Base-by-base conservation (phyloP, 2,888 invertebrate species). In the Polylopha cassiicola region DNA sequence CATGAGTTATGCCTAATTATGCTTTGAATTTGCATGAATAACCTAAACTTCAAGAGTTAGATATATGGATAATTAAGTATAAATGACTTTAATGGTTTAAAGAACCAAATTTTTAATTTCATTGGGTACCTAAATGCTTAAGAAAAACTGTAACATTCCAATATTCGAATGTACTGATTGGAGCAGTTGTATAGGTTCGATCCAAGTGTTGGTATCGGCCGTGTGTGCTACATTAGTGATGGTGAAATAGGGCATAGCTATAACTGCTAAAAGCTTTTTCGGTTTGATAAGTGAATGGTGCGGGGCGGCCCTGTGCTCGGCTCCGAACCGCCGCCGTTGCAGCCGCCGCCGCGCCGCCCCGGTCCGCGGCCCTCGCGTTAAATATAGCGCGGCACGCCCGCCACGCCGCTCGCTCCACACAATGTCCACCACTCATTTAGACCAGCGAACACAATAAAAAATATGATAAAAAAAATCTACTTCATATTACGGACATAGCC, bases 301-400 rank as follows among this genome's bases (percentile, higher is more conserved):
- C 29, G 71, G 69, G 69, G 69, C 63, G 50, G 47, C 39, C 58
- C 51, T 51, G 54, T 47, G 51, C 17, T 31, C 43, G 56, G 59
- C 61, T 56, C 59, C 58, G 61, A 64, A 54, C 53, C 50, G 55
- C 43, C 39, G 47, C 37, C 41, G 28, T n/a, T n/a, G n/a, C n/a
- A n/a, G 47, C 45, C 51, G 50, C 39, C 61, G 37, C 37, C 18
- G 39, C 31, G 29, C 41, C 28, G 36, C 31, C 31, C 39, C 24
- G 33, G 37, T 17, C 15, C 37, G 64, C 73, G 73, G 77, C 79
- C 80, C 82, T 80, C 80, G 73, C 70, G 63, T 67, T 84, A 82
- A 70, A 81, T 81, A 74, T 84, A 84, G 82, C 73, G 72, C 61
- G 72, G 75, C 80, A 74, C 73, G 76, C 79, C 71, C 65, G 73